These are phyloP conservation scores for Thamnophis elegans DNA, from an alignment of 2,797 vertebrate species.

Conservation along the genomic window DNA sequence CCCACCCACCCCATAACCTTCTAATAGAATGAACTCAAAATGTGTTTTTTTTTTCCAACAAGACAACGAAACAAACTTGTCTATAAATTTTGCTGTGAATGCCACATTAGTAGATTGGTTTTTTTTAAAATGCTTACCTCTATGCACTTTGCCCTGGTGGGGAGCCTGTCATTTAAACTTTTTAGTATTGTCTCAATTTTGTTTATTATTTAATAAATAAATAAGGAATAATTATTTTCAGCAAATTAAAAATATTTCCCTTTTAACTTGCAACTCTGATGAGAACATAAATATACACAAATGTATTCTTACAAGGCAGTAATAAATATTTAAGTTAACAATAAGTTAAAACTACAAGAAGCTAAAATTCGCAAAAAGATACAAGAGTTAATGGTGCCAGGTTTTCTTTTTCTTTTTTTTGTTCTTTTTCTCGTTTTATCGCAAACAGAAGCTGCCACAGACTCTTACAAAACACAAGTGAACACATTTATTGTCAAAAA, in stretches of 20 bases:
- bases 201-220: conserved; percentile 87
- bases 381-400: conserved; percentile 93
- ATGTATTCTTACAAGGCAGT: conserved; percentile 92
- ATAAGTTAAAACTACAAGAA: conserved; percentile 97
- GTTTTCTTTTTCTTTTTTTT: conserved; percentile 58
- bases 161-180: conserved; percentile 88
- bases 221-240: conserved; percentile 91
- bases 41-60: conserved; percentile 81
- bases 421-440: conserved; percentile 78
- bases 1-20: conserved; percentile 58
- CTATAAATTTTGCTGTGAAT: conserved; percentile 61
- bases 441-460: conserved; percentile 95
- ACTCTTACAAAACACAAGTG: conserved; percentile 89
- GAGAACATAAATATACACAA: conserved; percentile 98
- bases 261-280: conserved; percentile 93
- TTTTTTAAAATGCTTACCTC: conserved; percentile 70
- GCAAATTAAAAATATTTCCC: conserved; percentile 84
- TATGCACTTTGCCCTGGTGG: conserved; percentile 86
- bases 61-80: conserved; percentile 86
- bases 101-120: conserved; percentile 20
- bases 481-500: conserved; percentile 78
- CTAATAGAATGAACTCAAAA: conserved; percentile 67
- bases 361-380: conserved; percentile 96
- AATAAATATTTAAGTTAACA: conserved; percentile 96
- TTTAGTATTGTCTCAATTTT: conserved; percentile 73